Percentiles rank a stretch among this genome's conserved stretches.
These are phyloP conservation scores for Mico argentatus DNA, from an alignment of 2,797 vertebrate species.

Conservation along the genomic window DNA sequence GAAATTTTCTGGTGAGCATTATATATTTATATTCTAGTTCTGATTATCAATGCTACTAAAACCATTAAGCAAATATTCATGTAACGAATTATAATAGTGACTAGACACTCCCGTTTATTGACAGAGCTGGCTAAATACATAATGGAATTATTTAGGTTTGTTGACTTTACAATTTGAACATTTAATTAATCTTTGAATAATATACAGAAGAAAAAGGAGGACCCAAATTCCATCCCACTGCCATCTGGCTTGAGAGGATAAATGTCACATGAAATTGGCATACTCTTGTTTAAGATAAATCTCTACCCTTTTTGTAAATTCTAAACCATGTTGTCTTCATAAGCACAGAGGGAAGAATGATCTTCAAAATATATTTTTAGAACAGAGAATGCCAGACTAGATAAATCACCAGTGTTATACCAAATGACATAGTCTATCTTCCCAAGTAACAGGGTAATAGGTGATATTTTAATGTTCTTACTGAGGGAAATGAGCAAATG, in stretches of 20 bases:
- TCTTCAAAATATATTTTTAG: conserved; percentile 67
- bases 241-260: conserved; percentile 55
- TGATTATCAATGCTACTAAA: background rate
- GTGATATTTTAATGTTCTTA: background rate
- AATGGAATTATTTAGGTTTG: background rate
- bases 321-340: conserved; percentile 45
- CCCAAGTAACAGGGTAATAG: background rate
- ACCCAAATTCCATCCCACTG: conserved; percentile 15
- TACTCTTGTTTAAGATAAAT: conserved; percentile 46
- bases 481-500: background rate
- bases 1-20: background rate
- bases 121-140: background rate
- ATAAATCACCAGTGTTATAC: conserved; percentile 65
- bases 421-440: conserved; percentile 37
- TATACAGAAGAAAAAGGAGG: conserved; percentile 32
- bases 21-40: background rate
- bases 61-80: background rate
- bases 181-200: conserved; percentile 55
- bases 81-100: background rate
- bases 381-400: conserved; percentile 50
- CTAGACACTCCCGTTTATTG: background rate
- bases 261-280: conserved; percentile 54
- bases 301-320: conserved; percentile 64
- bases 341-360: conserved; percentile 53
- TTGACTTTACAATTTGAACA: conserved; percentile 45